Percentiles rank a stretch among this genome's conserved stretches.
phyloP scores from a whole-genome alignment of 2,797 vertebrate genomes.

The Micrastur ruficollis region DNA sequence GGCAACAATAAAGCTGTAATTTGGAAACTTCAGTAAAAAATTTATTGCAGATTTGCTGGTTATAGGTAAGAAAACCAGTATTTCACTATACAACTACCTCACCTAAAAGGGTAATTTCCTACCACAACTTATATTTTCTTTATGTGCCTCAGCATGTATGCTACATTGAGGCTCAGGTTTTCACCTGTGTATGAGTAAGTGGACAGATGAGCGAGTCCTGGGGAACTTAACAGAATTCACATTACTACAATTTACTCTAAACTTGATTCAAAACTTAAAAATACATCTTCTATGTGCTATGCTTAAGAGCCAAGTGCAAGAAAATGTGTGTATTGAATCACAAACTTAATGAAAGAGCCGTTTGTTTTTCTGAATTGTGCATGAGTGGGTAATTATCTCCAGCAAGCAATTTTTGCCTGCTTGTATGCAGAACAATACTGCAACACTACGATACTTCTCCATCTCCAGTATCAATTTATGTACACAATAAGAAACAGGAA shows the following conservation, averaged over 20 bases:
- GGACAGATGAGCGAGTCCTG: neutral
- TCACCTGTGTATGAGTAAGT: neutral
- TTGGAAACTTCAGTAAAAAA: neutral
- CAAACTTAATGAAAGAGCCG: slow-evolving; percentile 28
- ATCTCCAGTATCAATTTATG: slow-evolving; percentile 43
- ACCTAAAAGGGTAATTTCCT: neutral
- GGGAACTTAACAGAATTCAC: neutral
- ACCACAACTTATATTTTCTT: neutral
- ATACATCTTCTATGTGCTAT: neutral
- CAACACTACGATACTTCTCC: neutral
- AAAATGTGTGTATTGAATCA: neutral
- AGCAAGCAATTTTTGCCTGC: slow-evolving; percentile 39
- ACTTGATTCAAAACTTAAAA: slow-evolving; percentile 5
- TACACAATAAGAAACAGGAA: slow-evolving; percentile 49
- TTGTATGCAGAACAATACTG: slow-evolving; percentile 34
- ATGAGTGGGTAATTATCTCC: slow-evolving; percentile 56
- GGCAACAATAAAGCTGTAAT: neutral
- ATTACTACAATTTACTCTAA: neutral
- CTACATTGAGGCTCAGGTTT: neutral
- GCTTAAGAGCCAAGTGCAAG: neutral
- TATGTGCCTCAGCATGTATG: neutral
- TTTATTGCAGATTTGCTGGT: neutral
- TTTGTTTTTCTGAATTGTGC: slow-evolving; percentile 48
- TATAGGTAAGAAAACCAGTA: neutral
- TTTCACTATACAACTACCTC: neutral